phyloP scores from a whole-genome alignment of 2,888 invertebrate genomes.

The Zygaena filipendulae region DNA sequence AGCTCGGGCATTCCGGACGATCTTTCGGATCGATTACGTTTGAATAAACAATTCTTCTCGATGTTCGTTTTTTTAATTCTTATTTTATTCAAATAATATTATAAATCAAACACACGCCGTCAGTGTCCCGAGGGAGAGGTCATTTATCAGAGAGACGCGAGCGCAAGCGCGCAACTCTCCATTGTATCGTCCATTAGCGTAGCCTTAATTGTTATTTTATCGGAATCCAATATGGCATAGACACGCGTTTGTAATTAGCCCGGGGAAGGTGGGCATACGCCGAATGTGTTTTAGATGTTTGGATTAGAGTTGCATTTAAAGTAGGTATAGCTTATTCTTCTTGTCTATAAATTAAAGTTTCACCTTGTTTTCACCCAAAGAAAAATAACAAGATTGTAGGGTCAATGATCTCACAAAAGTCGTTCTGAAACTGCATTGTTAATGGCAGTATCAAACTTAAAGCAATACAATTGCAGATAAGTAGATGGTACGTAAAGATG shows the following conservation, averaged over 20 bases:
- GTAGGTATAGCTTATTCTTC: too few species aligned
- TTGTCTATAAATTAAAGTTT: too few species aligned
- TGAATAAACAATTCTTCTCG: conserved; percentile 55
- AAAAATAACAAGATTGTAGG: too few species aligned
- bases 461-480: too few species aligned
- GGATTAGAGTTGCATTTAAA: too few species aligned
- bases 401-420: too few species aligned
- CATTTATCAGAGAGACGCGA: conserved; percentile 52
- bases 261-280: conserved; percentile 29
- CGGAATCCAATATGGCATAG: conserved; percentile 55
- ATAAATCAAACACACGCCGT: conserved; percentile 62
- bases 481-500: too few species aligned
- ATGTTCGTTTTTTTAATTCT: conserved; percentile 38
- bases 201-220: conserved; percentile 65
- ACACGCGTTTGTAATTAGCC: conserved; percentile 49
- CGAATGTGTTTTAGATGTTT: conserved; percentile 18
- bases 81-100: conserved; percentile 55
- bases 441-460: too few species aligned
- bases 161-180: conserved; percentile 36
- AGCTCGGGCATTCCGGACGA: conserved; percentile 44
- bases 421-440: too few species aligned
- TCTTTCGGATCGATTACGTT: conserved; percentile 55
- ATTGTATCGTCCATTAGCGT: conserved; percentile 54
- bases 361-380: too few species aligned
- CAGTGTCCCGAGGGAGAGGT: conserved; percentile 43